A percentile compares a stretch with the other conserved stretches of the same genome.
Conservation (phyloP, 2,113 vertebrate species). For the Plecotus auritus region DNA sequence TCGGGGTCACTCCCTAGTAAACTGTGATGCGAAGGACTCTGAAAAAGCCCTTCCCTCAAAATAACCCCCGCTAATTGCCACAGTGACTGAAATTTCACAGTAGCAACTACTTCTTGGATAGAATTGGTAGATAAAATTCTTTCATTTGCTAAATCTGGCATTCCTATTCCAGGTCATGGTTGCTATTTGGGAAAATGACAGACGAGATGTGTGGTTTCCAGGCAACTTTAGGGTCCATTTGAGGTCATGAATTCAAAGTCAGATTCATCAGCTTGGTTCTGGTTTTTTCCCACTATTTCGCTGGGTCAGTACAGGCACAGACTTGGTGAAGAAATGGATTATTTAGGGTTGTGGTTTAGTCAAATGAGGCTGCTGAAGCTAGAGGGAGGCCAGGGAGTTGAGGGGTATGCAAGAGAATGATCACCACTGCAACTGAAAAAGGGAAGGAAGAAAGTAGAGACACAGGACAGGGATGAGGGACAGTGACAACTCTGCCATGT, state of each 20-base stretch:
- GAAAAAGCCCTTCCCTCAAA: not conserved
- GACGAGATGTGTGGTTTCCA: not conserved
- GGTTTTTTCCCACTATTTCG: not conserved
- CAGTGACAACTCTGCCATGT: not conserved
- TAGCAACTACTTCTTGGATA: not conserved
- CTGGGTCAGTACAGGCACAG: not conserved
- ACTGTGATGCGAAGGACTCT: not conserved
- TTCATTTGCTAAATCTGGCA: not conserved
- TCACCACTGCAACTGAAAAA: not conserved
- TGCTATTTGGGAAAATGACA: not conserved
- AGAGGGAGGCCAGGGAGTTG: not conserved
- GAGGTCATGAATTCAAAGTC: not conserved
- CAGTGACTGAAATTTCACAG: not conserved
- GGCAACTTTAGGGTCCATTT: not conserved
- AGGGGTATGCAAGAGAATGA: too few species aligned
- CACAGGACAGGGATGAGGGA: not conserved
- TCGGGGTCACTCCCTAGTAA: not conserved
- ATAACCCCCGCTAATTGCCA: not conserved
- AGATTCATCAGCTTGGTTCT: not conserved
- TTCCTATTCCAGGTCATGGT: not conserved
- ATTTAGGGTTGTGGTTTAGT: not conserved
- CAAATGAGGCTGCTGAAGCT: not conserved
- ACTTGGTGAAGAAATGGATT: not conserved
- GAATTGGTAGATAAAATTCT: not conserved
- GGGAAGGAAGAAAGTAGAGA: not conserved